These are phyloP conservation scores for Gobio gobio DNA, from an alignment of 2,113 vertebrate genomes.

Conservation along the genomic window DNA sequence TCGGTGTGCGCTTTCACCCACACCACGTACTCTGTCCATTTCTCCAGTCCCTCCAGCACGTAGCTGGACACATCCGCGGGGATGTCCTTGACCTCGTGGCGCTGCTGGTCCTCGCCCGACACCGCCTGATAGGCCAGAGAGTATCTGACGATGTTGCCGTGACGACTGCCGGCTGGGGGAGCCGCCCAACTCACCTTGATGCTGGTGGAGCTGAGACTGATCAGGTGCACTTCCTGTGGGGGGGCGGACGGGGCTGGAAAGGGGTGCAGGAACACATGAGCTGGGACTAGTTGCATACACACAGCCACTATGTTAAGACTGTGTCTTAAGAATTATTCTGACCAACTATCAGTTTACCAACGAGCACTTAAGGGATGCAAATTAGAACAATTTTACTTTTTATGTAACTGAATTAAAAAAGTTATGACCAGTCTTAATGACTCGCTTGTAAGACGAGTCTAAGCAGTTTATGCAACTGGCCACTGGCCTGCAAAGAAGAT, in stretches of 20 bases:
- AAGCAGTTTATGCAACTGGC: not conserved
- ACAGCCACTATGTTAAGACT: not conserved
- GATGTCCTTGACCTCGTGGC: conserved; percentile 88
- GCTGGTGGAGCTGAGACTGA: conserved; percentile 93
- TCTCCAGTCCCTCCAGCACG: conserved; percentile 94
- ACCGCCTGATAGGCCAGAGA: conserved; percentile 90
- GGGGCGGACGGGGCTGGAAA: conserved; percentile 93
- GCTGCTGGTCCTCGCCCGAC: conserved; percentile 89
- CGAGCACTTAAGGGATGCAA: not conserved
- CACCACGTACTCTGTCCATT: conserved; percentile 99
- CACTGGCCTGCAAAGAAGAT: not conserved
- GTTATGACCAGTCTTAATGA: not conserved
- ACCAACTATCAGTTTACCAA: not conserved
- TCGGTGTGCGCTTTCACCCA: conserved; percentile 98
- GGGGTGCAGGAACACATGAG: conserved; percentile 69
- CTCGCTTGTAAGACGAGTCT: no score
- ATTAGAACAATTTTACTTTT: not conserved
- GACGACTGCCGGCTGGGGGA: conserved; percentile 91
- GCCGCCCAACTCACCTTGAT: conserved; percentile 99
- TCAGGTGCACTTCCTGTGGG: conserved; percentile 91
- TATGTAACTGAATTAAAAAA: not conserved
- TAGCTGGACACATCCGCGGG: conserved; percentile 87
- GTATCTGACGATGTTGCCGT: conserved; percentile 95
- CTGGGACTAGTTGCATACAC: not conserved
- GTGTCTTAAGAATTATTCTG: not conserved